Evolutionary conservation across 2,797 vertebrate genomes (phyloP).

Genomic region (Rachycentron canadum): DNA sequence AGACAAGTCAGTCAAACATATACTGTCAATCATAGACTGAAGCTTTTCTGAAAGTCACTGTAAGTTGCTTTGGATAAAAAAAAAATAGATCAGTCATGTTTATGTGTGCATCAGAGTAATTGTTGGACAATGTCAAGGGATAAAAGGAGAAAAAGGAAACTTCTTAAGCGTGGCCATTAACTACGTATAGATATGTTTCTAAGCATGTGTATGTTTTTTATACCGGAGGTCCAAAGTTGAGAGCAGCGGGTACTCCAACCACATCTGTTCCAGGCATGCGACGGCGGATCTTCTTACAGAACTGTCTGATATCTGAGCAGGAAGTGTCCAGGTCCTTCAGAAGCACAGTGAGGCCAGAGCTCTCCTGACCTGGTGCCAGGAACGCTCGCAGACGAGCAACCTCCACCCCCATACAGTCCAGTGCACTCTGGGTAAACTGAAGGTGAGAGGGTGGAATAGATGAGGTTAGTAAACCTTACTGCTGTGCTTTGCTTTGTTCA

Average conservation of each 20-base stretch:
- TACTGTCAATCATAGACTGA: no score
- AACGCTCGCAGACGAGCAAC: slow-evolving; percentile 92
- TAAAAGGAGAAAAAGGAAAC: background rate
- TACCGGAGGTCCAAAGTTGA: slow-evolving; percentile 91
- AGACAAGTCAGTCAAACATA: background rate
- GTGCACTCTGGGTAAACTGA: slow-evolving; percentile 95
- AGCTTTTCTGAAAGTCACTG: no score
- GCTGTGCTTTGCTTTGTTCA: background rate
- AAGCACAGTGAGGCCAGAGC: slow-evolving; percentile 87
- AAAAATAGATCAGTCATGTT: background rate
- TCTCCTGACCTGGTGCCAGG: slow-evolving; percentile 91
- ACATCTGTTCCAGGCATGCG: slow-evolving; percentile 96
- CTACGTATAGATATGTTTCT: background rate
- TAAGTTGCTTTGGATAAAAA: no score
- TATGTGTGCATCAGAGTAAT: background rate
- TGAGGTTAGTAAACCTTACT: background rate
- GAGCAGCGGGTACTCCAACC: slow-evolving; percentile 91
- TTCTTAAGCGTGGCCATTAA: background rate
- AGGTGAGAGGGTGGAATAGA: background rate
- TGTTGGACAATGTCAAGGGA: background rate
- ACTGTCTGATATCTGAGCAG: slow-evolving; percentile 95
- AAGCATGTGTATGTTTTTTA: background rate
- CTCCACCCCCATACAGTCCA: slow-evolving; percentile 97
- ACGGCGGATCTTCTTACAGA: slow-evolving; percentile 98
- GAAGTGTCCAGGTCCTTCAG: slow-evolving; percentile 97